These are phyloP conservation scores for Pinctada fucata DNA, from an alignment of 2,888 invertebrate species.

Conservation along the genomic window DNA sequence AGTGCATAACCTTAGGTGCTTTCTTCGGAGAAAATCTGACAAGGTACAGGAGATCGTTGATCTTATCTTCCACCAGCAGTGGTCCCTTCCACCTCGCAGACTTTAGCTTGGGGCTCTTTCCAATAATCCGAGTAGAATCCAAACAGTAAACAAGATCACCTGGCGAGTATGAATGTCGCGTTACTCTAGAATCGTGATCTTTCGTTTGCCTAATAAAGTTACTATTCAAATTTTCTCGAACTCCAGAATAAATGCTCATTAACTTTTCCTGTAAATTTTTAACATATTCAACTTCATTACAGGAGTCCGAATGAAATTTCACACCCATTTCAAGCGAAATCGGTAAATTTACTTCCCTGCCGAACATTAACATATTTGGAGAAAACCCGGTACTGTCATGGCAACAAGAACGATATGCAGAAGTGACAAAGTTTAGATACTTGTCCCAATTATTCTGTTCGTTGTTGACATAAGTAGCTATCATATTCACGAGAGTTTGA, in stretches of 20 bases:
- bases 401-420: slow-evolving; percentile 22
- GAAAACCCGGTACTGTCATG: slow-evolving; percentile 31
- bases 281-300: slow-evolving; percentile 17
- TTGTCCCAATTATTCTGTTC: slow-evolving; percentile 28
- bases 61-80: slow-evolving; percentile 14
- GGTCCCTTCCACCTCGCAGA: slow-evolving; percentile 30
- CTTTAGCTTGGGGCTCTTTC: slow-evolving; percentile 23
- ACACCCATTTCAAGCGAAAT: slow-evolving; percentile 6
- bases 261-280: slow-evolving; percentile 19
- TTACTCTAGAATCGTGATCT: slow-evolving; percentile 25
- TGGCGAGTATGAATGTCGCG: neutral
- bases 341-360: slow-evolving; percentile 22
- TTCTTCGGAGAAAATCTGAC: neutral
- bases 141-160: slow-evolving; percentile 26
- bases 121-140: slow-evolving; percentile 18
- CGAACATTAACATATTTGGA: slow-evolving; percentile 32
- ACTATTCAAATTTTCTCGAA: slow-evolving; percentile 12
- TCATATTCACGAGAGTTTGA: slow-evolving; percentile 20
- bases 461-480: slow-evolving; percentile 20
- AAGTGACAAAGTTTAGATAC: slow-evolving; percentile 16
- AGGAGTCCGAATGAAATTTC: neutral
- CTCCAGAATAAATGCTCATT: slow-evolving; percentile 5
- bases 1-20: slow-evolving; percentile 18
- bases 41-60: slow-evolving; percentile 27
- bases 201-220: slow-evolving; percentile 24